phyloP scores from a whole-genome alignment of 2,113 vertebrate species.

The Talpa occidentalis region DNA sequence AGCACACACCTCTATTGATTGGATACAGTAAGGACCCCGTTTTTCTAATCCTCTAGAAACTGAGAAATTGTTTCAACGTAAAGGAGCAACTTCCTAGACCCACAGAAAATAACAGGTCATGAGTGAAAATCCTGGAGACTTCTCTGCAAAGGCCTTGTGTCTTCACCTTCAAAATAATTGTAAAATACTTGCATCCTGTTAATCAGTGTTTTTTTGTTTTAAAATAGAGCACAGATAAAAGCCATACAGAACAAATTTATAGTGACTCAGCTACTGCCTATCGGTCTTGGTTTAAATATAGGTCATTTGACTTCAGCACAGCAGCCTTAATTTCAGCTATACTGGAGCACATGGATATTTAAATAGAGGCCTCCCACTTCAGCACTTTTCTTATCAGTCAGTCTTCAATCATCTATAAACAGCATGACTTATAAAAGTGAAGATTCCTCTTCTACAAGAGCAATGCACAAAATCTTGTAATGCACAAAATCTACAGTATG shows the following conservation, averaged over 20 bases:
- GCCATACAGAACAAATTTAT: background rate
- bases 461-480: too few relatives aligned
- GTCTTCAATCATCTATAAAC: too few relatives aligned
- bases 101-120: background rate
- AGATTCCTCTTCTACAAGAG: too few relatives aligned
- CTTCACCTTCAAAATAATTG: background rate
- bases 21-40: background rate
- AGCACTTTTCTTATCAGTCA: too few relatives aligned
- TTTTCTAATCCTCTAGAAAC: background rate
- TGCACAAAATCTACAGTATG: too few relatives aligned
- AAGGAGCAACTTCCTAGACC: background rate
- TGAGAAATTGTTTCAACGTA: background rate
- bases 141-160: background rate
- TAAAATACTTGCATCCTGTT: background rate
- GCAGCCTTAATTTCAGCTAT: too few relatives aligned
- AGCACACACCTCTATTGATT: background rate
- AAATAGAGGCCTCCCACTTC: too few relatives aligned
- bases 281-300: too few relatives aligned
- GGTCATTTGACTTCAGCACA: too few relatives aligned
- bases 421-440: too few relatives aligned
- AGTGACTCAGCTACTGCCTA: background rate
- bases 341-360: too few relatives aligned
- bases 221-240: background rate
- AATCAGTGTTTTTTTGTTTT: background rate
- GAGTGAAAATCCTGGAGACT: background rate